Evolutionary conservation across 2,113 vertebrate species (phyloP).

Genomic region (Probosciger aterrimus): DNA sequence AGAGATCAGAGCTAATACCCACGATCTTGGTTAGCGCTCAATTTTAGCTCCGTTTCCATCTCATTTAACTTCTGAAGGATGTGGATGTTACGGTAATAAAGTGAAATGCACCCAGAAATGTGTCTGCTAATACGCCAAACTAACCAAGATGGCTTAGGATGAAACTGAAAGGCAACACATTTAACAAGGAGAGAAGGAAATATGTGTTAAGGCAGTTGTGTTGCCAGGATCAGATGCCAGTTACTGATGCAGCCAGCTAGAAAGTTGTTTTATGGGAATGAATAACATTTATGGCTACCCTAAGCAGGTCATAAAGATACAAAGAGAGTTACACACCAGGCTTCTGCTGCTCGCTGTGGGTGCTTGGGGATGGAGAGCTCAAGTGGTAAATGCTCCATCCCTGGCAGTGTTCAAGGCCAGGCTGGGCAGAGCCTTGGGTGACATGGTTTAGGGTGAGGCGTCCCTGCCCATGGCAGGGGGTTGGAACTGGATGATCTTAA

Average conservation of each 20-base stretch:
- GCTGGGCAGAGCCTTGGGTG: neutral
- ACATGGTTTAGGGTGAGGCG: neutral
- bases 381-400: neutral
- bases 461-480: neutral
- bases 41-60: slow-evolving; percentile 35
- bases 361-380: neutral
- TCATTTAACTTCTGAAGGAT: slow-evolving; percentile 7
- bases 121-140: slow-evolving; percentile 6
- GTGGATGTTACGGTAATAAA: neutral
- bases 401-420: neutral
- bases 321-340: neutral
- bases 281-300: slow-evolving; percentile 33
- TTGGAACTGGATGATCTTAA: neutral
- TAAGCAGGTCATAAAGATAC: slow-evolving; percentile 27
- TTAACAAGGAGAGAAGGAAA: slow-evolving; percentile 49
- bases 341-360: neutral
- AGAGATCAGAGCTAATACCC: neutral
- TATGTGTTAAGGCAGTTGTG: neutral
- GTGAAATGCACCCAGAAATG: slow-evolving; percentile 27
- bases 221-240: slow-evolving; percentile 29
- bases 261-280: slow-evolving; percentile 41
- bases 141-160: slow-evolving; percentile 10
- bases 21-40: neutral
- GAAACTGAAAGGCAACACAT: slow-evolving; percentile 16
- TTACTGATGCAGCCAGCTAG: slow-evolving; percentile 20